A percentile compares a stretch with the other conserved stretches of the same genome.
These are phyloP conservation scores for Dermatemys mawii DNA, from an alignment of 2,113 vertebrate genomes.

Conservation along the genomic window DNA sequence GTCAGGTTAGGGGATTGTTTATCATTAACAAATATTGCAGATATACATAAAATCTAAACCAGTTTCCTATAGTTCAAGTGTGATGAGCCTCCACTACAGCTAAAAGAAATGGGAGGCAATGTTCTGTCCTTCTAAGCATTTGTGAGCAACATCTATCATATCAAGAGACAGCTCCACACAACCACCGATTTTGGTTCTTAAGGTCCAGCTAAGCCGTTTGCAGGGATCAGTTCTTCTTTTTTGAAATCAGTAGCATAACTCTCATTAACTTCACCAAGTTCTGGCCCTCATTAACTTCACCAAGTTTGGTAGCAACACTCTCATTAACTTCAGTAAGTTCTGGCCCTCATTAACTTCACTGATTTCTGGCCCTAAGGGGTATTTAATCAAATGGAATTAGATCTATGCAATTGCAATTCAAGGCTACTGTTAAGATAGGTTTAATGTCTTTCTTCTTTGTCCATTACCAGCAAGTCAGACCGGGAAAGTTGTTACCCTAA, in stretches of 20 bases:
- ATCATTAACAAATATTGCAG: slow-evolving; percentile 22
- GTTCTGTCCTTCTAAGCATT: neutral
- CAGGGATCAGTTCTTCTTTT: neutral
- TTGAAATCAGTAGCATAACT: neutral
- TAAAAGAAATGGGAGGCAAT: neutral
- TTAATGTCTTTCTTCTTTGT: neutral
- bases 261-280: neutral
- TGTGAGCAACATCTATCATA: neutral
- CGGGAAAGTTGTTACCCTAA: neutral
- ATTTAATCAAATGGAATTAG: neutral
- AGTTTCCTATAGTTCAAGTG: neutral
- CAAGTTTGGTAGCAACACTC: no score
- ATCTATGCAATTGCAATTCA: neutral
- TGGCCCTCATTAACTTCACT: no score
- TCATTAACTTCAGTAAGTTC: neutral
- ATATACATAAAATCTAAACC: neutral
- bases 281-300: neutral
- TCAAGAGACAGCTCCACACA: neutral
- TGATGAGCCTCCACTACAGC: neutral
- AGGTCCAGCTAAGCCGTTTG: neutral
- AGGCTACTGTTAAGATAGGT: neutral
- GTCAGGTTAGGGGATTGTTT: slow-evolving; percentile 29
- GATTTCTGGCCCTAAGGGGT: neutral
- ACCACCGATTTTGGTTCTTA: neutral
- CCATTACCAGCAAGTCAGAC: neutral